A percentile compares a stretch with the other conserved stretches of the same genome.
Conservation (phyloP, 2,888 invertebrate species). For the Apamea epomidion region DNA sequence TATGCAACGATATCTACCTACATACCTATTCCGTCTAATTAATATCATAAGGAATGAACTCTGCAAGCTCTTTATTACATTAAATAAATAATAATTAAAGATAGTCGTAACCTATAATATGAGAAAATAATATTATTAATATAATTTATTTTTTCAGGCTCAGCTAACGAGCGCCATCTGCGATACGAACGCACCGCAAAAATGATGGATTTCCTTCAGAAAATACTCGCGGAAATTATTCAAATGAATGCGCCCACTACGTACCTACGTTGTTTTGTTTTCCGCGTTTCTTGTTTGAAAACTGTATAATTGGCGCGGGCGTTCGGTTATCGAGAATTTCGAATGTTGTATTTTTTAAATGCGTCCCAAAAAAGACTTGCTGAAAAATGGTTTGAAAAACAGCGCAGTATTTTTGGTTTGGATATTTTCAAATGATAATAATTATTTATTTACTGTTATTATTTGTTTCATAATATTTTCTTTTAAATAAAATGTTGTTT, state of each 20-base stretch:
- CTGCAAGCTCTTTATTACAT: not conserved
- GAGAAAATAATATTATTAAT: not conserved
- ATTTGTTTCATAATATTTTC: not conserved
- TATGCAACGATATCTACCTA: not conserved
- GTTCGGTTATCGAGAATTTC: constrained; percentile 44
- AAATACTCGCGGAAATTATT: constrained; percentile 81
- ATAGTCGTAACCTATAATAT: constrained; percentile 3
- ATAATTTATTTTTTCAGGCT: constrained; percentile 16
- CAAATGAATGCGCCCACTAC: constrained; percentile 81
- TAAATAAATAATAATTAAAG: not conserved
- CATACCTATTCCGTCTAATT: not conserved
- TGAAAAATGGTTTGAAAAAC: not conserved
- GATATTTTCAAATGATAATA: not conserved
- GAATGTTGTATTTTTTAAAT: constrained; percentile 21
- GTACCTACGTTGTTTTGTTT: constrained; percentile 69
- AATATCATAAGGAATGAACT: not conserved
- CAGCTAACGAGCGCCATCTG: constrained; percentile 61
- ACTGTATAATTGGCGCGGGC: constrained; percentile 54
- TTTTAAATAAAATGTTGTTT: not conserved
- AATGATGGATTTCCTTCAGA: constrained; percentile 79
- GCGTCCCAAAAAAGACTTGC: not conserved
- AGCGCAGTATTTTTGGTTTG: not conserved
- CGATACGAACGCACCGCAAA: constrained; percentile 68
- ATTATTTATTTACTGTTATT: not conserved
- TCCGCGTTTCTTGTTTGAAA: constrained; percentile 55